These are phyloP conservation scores for Ceuthmochares aereus DNA, from an alignment of 2,113 vertebrate genomes.

Conservation along the genomic window DNA sequence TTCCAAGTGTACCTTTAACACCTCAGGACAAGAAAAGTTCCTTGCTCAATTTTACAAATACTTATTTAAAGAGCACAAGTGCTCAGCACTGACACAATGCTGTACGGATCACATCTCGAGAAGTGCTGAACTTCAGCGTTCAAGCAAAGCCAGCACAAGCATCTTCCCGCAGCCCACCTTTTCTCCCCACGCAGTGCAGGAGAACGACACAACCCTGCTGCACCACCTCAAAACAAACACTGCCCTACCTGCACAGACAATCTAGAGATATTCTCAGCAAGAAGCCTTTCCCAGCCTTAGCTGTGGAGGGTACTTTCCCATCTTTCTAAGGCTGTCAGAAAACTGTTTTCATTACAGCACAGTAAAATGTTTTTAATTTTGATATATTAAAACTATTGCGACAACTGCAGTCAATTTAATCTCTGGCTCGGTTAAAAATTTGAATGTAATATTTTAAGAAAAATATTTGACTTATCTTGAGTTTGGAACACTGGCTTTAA, in stretches of 20 bases:
- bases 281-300: neutral
- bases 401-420: neutral
- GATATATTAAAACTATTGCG: neutral
- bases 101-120: neutral
- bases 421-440: neutral
- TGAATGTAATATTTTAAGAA: neutral
- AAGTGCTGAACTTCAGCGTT: fast-evolving
- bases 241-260: neutral
- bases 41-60: neutral
- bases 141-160: neutral
- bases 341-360: neutral
- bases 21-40: neutral
- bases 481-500: slow-evolving; percentile 4
- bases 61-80: neutral
- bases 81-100: neutral
- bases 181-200: neutral
- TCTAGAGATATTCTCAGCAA: neutral
- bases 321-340: neutral
- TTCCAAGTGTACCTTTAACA: neutral
- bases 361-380: neutral
- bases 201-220: neutral
- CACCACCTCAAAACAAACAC: neutral
- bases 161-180: neutral
- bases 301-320: neutral
- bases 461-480: slow-evolving; percentile 2